Conservation (phyloP, 2,797 vertebrate species). For the Limnodromus scolopaceus region DNA sequence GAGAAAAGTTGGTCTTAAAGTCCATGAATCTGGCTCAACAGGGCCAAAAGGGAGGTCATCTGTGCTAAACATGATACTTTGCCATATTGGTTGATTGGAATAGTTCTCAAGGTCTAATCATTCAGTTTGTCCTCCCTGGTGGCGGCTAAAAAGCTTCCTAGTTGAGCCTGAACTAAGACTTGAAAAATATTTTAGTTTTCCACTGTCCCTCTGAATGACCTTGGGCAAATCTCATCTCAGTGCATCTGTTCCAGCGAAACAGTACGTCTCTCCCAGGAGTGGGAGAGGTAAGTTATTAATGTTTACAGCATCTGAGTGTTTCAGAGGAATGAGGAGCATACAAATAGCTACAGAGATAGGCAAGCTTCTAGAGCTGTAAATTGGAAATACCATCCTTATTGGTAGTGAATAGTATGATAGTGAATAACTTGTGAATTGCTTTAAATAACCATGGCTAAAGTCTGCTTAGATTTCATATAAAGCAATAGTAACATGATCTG, state of each 20-base stretch:
- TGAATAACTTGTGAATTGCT: background rate
- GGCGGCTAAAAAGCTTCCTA: background rate
- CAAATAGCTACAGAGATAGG: background rate
- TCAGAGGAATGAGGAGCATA: background rate
- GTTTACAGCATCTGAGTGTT: accelerated
- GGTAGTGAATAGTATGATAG: background rate
- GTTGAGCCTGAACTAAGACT: background rate
- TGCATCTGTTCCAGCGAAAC: background rate
- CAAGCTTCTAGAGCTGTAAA: background rate
- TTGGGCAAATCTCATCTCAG: background rate
- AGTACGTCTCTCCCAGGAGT: background rate
- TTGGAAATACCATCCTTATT: background rate
- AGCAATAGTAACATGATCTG: background rate
- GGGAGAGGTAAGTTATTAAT: background rate
- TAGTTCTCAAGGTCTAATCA: background rate
- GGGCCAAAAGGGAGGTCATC: background rate
- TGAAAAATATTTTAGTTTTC: background rate
- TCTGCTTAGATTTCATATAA: background rate
- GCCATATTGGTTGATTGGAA: background rate
- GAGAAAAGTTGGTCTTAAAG: background rate
- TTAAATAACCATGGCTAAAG: background rate
- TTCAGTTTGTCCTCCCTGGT: background rate
- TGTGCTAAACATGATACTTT: background rate
- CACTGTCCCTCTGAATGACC: background rate
- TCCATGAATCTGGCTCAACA: background rate